Base-by-base conservation (phyloP, 2,888 invertebrate genomes). In the Zaprionus obscuricornis region DNA sequence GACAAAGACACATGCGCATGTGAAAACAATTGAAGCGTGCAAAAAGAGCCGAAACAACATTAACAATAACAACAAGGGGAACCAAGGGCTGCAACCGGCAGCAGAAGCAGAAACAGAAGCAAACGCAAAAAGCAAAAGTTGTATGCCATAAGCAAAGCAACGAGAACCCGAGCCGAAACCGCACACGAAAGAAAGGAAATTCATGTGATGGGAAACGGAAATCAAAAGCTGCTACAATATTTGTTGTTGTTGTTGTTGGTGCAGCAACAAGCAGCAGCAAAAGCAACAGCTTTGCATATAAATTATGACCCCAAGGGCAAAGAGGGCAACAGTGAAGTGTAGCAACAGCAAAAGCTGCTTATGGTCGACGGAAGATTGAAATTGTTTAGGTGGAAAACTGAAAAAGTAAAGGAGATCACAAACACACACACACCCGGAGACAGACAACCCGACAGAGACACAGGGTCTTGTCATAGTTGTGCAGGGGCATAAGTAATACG, bases 191-290 rank as follows among this genome's bases (percentile, higher is more conserved):
- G 64, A 65, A 75, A 79, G 81, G 77, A 86, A 86, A 81, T 73
- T 74, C 74, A 74, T 82, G 69, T 72, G 78, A 85, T 86, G 86
- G 84, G 87, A 86, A 86, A 87, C 87, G 86, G 86, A 86, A 86
- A 85, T 86, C 87, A 85, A 87, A 85, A 85, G 83, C 86, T 74
- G 85, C 81, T 60, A 77, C 78, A 81, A 65, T 55, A 62, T 77
- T 65, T 68, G 62, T 45, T 75, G 63, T 67, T 57, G 51, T 26
- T 39, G 51, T 43, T 56, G 51, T 27, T 63, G 43, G 43, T 68
- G 46, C 24, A 34, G 62, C 27, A 43, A 26, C 46, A 55, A 39
- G 36, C 4, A 2, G 10, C 17, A 46, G 7, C 27, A 27, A 13
- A 7, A 6, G 45, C 1, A 31, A 59, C 66, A 84, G 79, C 83